Percentiles rank a stretch among this genome's conserved stretches.
Evolutionary conservation across 2,888 invertebrate species (phyloP).

Genomic region (Cetonia aurata): DNA sequence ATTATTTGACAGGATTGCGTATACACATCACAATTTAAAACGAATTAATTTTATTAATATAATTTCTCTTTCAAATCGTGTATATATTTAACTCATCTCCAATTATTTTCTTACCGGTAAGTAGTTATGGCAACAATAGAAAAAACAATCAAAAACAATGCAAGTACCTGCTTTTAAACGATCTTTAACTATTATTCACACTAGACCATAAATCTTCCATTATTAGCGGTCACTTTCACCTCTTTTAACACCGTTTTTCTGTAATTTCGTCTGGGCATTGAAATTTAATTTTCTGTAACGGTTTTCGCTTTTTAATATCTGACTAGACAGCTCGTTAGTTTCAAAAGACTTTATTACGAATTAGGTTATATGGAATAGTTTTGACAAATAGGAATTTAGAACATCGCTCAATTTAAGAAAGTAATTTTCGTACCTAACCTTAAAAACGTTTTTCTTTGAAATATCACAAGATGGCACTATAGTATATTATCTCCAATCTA

Average conservation of each 20-base stretch:
- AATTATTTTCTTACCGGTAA: too few relatives aligned
- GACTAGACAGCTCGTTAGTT: slow-evolving; percentile 1
- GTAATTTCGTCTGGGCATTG: neutral
- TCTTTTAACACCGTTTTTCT: slow-evolving; percentile 3
- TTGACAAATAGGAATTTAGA: neutral
- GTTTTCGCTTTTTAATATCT: slow-evolving; percentile 11
- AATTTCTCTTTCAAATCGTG: neutral
- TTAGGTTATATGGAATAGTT: neutral
- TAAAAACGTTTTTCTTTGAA: too few relatives aligned
- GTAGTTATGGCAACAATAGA: neutral
- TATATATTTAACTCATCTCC: neutral
- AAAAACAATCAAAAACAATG: slow-evolving; percentile 19
- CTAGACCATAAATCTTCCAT: neutral
- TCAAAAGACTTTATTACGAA: neutral
- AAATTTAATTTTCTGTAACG: slow-evolving; percentile 3
- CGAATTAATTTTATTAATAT: too few relatives aligned
- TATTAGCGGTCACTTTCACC: slow-evolving; percentile 21
- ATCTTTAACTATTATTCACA: slow-evolving; percentile 20
- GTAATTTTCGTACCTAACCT: too few relatives aligned
- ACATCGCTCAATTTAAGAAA: too few relatives aligned
- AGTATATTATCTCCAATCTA: too few relatives aligned
- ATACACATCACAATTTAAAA: too few relatives aligned
- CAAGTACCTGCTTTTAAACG: slow-evolving; percentile 17
- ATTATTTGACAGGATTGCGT: too few relatives aligned
- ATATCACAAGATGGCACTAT: too few relatives aligned